Conservation (phyloP, 1,140 invertebrate genomes). For the Chironomus striatipennis region DNA sequence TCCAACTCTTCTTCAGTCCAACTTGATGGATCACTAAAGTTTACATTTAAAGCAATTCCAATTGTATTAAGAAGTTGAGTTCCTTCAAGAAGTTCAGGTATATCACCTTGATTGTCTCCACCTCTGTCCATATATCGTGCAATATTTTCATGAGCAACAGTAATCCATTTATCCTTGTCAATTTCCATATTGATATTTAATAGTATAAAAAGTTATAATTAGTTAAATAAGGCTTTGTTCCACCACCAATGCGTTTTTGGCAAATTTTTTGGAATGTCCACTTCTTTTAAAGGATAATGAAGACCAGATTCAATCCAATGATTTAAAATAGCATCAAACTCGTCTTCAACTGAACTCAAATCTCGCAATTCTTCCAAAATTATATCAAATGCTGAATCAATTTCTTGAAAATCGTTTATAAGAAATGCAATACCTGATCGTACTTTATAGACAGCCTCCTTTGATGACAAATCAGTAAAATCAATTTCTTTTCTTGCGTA, state of each 20-base stretch:
- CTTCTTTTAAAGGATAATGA: constrained; percentile 14
- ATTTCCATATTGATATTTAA: background rate
- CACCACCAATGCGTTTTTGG: background rate
- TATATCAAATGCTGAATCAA: background rate
- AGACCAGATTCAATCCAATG: background rate
- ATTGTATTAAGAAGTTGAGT: background rate
- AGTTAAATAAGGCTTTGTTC: background rate
- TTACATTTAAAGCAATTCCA: constrained; percentile 18
- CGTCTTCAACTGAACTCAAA: background rate
- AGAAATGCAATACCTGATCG: background rate
- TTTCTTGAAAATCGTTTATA: constrained; percentile 4
- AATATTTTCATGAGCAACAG: constrained; percentile 2
- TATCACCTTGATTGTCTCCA: background rate
- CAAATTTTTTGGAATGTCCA: constrained; percentile 12
- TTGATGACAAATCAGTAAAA: background rate
- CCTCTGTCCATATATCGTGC: background rate
- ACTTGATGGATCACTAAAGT: background rate
- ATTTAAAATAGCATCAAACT: background rate
- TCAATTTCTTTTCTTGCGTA: constrained; percentile 19
- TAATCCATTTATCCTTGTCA: constrained; percentile 6
- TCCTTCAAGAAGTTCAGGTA: constrained; percentile 18
- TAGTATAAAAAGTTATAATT: background rate
- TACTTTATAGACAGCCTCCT: background rate
- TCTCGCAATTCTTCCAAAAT: background rate
- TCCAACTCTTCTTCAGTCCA: constrained; percentile 8